These are phyloP conservation scores for Gambusia yucatana DNA, from an alignment of 2,797 vertebrate species.

Conservation along the genomic window DNA sequence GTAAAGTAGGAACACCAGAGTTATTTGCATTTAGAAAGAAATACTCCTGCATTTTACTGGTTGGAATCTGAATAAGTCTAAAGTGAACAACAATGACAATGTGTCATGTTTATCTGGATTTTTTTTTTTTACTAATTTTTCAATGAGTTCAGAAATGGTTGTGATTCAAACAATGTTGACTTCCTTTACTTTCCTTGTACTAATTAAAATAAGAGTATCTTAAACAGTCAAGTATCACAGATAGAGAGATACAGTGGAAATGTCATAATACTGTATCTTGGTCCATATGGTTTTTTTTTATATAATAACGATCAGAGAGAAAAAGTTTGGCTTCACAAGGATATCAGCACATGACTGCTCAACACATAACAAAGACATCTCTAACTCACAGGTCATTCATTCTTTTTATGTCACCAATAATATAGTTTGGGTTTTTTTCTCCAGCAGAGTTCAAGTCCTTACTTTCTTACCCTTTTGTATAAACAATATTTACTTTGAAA, in stretches of 20 bases:
- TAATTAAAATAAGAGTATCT: not conserved
- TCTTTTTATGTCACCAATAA: not conserved
- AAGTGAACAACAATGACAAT: not conserved
- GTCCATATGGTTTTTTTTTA: not conserved
- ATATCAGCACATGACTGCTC: not conserved
- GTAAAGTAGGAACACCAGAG: conserved; percentile 25
- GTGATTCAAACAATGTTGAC: not conserved
- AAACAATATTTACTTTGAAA: not conserved
- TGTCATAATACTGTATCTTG: not conserved
- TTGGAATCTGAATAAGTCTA: conserved; percentile 14
- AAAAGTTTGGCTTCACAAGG: not conserved
- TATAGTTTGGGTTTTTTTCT: not conserved
- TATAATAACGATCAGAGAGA: not conserved
- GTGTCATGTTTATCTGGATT: not conserved
- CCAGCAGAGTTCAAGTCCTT: not conserved
- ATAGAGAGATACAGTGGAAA: too few species aligned
- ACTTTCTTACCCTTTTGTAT: not conserved
- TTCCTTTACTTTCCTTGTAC: too few species aligned
- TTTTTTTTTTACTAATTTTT: not conserved
- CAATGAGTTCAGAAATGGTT: not conserved
- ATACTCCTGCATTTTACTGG: not conserved
- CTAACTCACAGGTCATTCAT: not conserved
- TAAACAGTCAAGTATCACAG: not conserved
- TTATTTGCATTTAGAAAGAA: conserved; percentile 33
- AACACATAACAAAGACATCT: not conserved